Conservation (phyloP, 2,113 vertebrate species). For the Gnathonemus echidnorhynchus region DNA sequence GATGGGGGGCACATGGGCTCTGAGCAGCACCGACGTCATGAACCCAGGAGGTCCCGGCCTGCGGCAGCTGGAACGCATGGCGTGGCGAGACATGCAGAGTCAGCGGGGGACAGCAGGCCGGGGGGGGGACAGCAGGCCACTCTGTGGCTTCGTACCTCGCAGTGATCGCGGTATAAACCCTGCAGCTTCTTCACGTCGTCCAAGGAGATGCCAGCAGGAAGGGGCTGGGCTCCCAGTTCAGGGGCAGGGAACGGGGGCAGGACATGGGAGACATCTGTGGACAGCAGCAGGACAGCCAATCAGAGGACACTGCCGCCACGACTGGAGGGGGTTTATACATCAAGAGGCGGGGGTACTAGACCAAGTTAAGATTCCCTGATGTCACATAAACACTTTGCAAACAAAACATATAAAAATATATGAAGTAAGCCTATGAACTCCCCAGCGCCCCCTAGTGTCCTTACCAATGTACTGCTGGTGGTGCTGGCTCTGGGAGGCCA, state of each 20-base stretch:
- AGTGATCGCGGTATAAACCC: conserved; percentile 84
- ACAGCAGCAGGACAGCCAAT: conserved; percentile 18
- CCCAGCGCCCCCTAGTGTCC: conserved; percentile 10
- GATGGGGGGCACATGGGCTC: background rate
- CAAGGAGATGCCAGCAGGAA: conserved; percentile 75
- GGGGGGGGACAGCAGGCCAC: background rate
- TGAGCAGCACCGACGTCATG: background rate
- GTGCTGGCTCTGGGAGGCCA: conserved; percentile 86
- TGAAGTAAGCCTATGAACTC: background rate
- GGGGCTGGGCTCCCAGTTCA: conserved; percentile 63
- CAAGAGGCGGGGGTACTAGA: background rate
- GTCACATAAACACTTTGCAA: background rate
- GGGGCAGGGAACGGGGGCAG: conserved; percentile 83
- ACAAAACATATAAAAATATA: background rate
- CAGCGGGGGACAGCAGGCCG: no score
- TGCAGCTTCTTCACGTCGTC: conserved; percentile 82
- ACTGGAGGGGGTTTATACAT: background rate
- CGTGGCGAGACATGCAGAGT: background rate
- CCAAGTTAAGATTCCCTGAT: background rate
- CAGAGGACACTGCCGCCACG: background rate
- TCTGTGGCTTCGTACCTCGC: conserved; percentile 71
- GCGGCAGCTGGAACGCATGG: background rate
- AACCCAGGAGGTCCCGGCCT: background rate
- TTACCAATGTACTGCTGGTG: conserved; percentile 97
- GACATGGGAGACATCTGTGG: conserved; percentile 77